Conservation (phyloP, 2,113 vertebrate genomes). For the Rhombomys opimus region DNA sequence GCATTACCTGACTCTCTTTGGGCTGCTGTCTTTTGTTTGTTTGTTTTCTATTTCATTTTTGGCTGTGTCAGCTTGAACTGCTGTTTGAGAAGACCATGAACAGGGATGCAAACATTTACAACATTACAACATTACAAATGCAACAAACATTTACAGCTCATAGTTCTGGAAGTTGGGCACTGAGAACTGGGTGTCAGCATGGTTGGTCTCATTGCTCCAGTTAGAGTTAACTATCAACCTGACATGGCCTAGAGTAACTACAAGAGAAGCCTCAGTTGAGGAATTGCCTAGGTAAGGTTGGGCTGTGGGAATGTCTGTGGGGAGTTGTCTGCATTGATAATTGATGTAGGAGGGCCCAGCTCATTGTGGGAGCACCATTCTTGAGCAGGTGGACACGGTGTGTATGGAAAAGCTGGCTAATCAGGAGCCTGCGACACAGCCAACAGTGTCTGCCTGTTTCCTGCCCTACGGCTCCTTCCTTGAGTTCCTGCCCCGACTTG, state of each 20-base stretch:
- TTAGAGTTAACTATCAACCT: neutral
- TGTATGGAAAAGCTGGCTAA: neutral
- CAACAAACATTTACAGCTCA: neutral
- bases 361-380: neutral
- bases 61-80: neutral
- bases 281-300: neutral
- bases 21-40: neutral
- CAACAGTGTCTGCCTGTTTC: neutral
- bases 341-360: neutral
- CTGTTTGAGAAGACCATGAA: neutral
- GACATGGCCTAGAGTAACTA: neutral
- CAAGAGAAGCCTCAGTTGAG: neutral
- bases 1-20: neutral
- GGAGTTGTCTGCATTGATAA: neutral
- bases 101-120: no score
- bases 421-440: neutral
- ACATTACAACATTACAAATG: no score
- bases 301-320: neutral
- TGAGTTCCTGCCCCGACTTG: neutral
- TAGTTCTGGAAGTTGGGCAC: neutral
- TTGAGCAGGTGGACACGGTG: neutral
- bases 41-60: neutral
- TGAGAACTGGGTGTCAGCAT: neutral
- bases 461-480: neutral
- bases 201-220: neutral